Base-by-base conservation (phyloP, 2,113 vertebrate species). In the Channa maculata region DNA sequence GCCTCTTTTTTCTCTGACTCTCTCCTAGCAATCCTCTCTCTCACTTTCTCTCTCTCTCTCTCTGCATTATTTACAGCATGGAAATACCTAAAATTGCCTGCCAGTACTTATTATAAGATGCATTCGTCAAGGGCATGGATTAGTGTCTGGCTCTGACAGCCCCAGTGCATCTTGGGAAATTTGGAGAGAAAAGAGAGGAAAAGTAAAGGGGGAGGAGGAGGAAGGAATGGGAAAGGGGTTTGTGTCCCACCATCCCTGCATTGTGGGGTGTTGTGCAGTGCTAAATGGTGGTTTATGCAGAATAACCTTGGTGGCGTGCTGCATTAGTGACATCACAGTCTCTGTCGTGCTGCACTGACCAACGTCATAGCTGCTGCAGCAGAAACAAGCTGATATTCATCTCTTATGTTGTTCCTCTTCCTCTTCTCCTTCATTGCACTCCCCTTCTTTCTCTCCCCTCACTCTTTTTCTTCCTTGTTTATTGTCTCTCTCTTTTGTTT, bases 311-410 rank as follows among this genome's bases (percentile, higher is more conserved):
- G 77, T 52, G 77, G 59, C 54, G 70, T 92, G 90, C 91, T 90
- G 92, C 93, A 94, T 91, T 86, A 86, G 76, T 93, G 94, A 94
- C 87, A 90, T 93, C 93, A 93, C 62, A 77, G 71, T 15, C 76
- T 79, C 55, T 4, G 71, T 73, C 41, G 50, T 60, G 61, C 88
- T 87, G 84, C 88, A 89, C 82, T 86, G 85, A 83, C 82, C 88
- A 65, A 71, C 86, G 86, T 90, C 90, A 82, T 79, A 53, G 79
- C 72, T 79, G 83, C 91, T 91, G 93, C 92, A 92, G 92, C 84
- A 86, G 64, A 55, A 82, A 77, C 15, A 65, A 57, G 66, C 83
- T 76, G 79, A 71, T 83, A 80, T 71, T 67, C 75, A 78, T 77
- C 54, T 53, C n/a, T 66, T 67, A 37, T 65, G 71, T 65, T 68